A percentile compares a stretch with the other conserved stretches of the same genome.
Evolutionary conservation across 30 jellyfish, hydroid and myxozoan species (phyloP).

Genomic region (Aurelia sp.): DNA sequence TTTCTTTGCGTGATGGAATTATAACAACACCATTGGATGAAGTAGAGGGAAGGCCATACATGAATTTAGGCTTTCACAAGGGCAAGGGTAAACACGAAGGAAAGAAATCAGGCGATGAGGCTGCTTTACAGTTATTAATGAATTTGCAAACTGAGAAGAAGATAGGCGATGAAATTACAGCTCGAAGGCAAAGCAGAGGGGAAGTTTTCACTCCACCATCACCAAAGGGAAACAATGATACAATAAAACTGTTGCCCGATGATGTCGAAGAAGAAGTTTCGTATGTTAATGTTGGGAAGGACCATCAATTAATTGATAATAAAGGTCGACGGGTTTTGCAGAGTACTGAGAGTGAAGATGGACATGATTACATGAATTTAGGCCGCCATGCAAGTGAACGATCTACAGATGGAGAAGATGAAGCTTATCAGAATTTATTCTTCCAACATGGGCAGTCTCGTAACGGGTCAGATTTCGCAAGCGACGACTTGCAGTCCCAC

Average conservation of each 20-base stretch:
- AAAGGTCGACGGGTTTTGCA: conserved; percentile 1
- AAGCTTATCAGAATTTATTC: conserved; percentile 9
- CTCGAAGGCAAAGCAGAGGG: conserved; percentile 19
- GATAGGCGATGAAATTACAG: conserved; percentile 46
- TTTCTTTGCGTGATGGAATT: conserved; percentile 29
- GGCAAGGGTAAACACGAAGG: conserved; percentile 7
- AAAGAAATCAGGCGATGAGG: conserved; percentile 54
- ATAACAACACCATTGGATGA: conserved; percentile 49
- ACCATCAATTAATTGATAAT: neutral
- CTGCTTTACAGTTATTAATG: conserved; percentile 48
- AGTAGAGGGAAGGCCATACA: conserved; percentile 58
- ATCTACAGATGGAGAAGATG: conserved; percentile 7
- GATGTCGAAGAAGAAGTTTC: conserved; percentile 34
- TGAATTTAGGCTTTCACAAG: conserved; percentile 55
- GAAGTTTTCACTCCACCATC: neutral
- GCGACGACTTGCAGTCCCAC: neutral
- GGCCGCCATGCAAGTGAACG: conserved; percentile 24
- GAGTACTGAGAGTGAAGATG: conserved; percentile 1
- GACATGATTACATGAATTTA: neutral
- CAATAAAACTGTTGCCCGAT: neutral
- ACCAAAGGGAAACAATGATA: neutral
- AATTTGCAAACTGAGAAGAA: conserved; percentile 35
- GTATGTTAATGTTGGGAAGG: conserved; percentile 47
- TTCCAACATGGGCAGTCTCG: neutral
- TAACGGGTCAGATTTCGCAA: neutral